Conservation (phyloP, 2,113 vertebrate species). For the Psephotus haematonotus region DNA sequence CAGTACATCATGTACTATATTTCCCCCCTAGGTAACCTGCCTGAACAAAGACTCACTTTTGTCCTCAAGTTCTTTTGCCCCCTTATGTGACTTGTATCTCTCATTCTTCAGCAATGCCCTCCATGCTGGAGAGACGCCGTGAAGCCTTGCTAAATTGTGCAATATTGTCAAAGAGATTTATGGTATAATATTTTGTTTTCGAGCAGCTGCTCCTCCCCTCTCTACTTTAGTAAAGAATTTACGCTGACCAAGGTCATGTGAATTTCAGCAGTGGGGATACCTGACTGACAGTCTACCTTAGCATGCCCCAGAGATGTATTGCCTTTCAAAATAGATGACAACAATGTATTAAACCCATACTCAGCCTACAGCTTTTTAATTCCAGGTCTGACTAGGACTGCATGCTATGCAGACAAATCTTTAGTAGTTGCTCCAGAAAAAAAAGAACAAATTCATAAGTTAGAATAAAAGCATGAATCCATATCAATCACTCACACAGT, state of each 20-base stretch:
- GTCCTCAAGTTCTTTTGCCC: slow-evolving; percentile 16
- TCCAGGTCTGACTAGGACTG: slow-evolving; percentile 3
- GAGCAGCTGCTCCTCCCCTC: neutral
- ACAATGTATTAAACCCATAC: neutral
- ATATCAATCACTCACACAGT: slow-evolving; percentile 3
- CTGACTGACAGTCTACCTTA: neutral
- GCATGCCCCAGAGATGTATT: neutral
- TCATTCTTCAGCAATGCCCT: slow-evolving; percentile 20
- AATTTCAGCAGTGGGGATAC: slow-evolving; percentile 6
- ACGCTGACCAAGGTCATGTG: neutral
- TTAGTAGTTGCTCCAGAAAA: neutral
- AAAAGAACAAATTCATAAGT: neutral
- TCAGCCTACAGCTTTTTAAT: neutral
- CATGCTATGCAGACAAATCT: neutral
- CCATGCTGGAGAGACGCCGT: neutral
- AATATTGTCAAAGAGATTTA: slow-evolving; percentile 58
- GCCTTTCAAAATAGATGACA: slow-evolving; percentile 6
- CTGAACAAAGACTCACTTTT: slow-evolving; percentile 47
- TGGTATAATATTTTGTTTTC: neutral
- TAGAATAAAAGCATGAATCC: slow-evolving; percentile 32
- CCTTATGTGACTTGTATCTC: neutral
- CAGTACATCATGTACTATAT: slow-evolving; percentile 8
- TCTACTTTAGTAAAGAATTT: slow-evolving; percentile 40
- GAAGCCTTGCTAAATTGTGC: neutral
- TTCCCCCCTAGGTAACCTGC: slow-evolving; percentile 27